phyloP scores from a whole-genome alignment of 2,797 vertebrate genomes.

The Morus bassanus region DNA sequence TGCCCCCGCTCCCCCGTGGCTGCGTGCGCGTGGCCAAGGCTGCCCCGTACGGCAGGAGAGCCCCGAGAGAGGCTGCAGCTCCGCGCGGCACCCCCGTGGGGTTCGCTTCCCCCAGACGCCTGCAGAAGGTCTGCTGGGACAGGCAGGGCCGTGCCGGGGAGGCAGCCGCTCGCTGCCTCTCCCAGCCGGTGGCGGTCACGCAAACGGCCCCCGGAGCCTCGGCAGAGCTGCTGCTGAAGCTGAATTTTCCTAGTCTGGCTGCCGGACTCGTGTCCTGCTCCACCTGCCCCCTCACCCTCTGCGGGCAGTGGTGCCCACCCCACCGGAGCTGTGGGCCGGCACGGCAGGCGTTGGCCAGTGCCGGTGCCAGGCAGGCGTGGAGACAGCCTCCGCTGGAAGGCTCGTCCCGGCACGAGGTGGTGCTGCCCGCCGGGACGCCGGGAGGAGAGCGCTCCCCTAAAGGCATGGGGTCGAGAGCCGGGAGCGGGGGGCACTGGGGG shows the following conservation, averaged over 20 bases:
- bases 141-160: not conserved
- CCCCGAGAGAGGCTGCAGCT: not conserved
- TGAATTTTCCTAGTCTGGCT: not conserved
- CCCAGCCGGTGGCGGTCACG: not conserved
- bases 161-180: not conserved
- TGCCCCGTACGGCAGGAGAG: not conserved
- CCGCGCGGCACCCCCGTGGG: not conserved
- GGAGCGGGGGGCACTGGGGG: not conserved
- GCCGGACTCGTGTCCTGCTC: rapidly evolving
- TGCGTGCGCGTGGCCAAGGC: not conserved
- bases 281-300: no score
- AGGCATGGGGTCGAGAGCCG: not conserved
- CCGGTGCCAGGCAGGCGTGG: not conserved
- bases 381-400: not conserved
- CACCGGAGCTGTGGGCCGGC: not conserved
- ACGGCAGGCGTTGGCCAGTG: not conserved
- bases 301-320: not conserved
- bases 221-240: not conserved
- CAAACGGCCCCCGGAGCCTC: rapidly evolving
- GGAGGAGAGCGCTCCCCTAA: not conserved
- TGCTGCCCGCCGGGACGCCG: not conserved
- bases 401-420: not conserved
- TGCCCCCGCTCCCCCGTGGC: not conserved
- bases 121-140: not conserved
- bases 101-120: no score